Base-by-base conservation (phyloP, 2,113 vertebrate genomes). In the Acanthisitta chloris region DNA sequence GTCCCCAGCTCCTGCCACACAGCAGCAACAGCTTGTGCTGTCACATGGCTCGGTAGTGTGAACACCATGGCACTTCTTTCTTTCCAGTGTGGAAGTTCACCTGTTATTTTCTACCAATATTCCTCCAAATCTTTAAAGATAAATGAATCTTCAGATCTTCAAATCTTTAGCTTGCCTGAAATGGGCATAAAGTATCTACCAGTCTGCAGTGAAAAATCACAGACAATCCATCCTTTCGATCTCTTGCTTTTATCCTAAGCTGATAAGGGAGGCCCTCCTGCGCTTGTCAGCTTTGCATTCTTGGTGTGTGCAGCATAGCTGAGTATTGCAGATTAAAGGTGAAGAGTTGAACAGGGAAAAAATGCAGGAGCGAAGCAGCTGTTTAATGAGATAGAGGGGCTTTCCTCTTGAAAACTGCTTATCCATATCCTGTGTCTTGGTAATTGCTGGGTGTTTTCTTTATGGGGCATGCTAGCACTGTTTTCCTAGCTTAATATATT, bases 281-380 rank as follows among this genome's bases (percentile, higher is more conserved):
- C 36, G 92, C 92, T 92, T 94, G 93, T 88, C 93, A 88, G 93
- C 91, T 92, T 93, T 90, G 77, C 87, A 77, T 92, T 96, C 88
- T 76, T 90, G 90, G 91, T 91, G 86, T 77, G 88, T 79, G 92
- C 95, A 66, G 92, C 95, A 82, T 84, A 85, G 96, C 77, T 73
- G 91, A 87, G 80, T 91, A 79, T 54, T 81, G 90, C 48, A 86
- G 95, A 96, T 95, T 93, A 92, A 96, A 96, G 93, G 96, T 95
- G 93, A 97, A 95, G 95, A 97, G 94, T 96, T 94, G 95, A 96
- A 89, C 55, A 49, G 58, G 70, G 89, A 70, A 94, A 96, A 89
- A 91, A 93, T 93, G 64, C 91, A 87, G 84, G 67, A 91, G 83
- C 0, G 1, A 96, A 95, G 90, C 86, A 93, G 80, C 86, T 95